These are phyloP conservation scores for Nyctibius grandis DNA, from an alignment of 2,797 vertebrate species.

Conservation along the genomic window DNA sequence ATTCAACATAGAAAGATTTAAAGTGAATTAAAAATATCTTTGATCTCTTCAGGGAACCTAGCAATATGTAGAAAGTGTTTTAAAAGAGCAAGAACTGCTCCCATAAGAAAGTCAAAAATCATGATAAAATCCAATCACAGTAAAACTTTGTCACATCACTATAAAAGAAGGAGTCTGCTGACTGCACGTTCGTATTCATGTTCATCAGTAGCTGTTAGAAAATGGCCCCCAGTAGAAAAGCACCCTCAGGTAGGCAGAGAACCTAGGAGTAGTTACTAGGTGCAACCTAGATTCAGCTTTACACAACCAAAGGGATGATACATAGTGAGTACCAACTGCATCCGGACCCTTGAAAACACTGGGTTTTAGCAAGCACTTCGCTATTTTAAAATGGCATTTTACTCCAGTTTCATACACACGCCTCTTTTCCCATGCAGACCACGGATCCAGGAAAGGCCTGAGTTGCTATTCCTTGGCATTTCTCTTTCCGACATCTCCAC, in stretches of 20 bases:
- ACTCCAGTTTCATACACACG: neutral
- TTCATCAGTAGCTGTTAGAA: slow-evolving; percentile 2
- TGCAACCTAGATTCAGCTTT: neutral
- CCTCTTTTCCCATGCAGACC: neutral
- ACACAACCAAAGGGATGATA: neutral
- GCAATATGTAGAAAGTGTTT: slow-evolving; percentile 33
- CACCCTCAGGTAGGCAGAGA: neutral
- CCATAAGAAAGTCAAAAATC: slow-evolving; percentile 32
- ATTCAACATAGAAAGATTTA: slow-evolving; percentile 11
- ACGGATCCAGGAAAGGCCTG: neutral
- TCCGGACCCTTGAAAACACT: neutral
- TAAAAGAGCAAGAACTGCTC: slow-evolving; percentile 46
- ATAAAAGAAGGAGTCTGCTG: slow-evolving; percentile 31
- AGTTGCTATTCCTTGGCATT: neutral
- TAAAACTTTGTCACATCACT: slow-evolving; percentile 26
- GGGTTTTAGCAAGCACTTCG: neutral
- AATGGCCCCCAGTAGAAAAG: slow-evolving; percentile 15
- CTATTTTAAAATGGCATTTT: neutral
- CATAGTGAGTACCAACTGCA: neutral
- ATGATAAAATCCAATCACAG: slow-evolving; percentile 32
- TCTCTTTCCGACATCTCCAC: neutral
- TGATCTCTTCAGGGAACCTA: slow-evolving; percentile 28
- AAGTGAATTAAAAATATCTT: slow-evolving; percentile 52
- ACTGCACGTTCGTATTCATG: neutral
- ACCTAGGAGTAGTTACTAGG: neutral